These are phyloP conservation scores for Pseudomyrmex concolor DNA, from an alignment of 1,140 invertebrate species.

Conservation along the genomic window DNA sequence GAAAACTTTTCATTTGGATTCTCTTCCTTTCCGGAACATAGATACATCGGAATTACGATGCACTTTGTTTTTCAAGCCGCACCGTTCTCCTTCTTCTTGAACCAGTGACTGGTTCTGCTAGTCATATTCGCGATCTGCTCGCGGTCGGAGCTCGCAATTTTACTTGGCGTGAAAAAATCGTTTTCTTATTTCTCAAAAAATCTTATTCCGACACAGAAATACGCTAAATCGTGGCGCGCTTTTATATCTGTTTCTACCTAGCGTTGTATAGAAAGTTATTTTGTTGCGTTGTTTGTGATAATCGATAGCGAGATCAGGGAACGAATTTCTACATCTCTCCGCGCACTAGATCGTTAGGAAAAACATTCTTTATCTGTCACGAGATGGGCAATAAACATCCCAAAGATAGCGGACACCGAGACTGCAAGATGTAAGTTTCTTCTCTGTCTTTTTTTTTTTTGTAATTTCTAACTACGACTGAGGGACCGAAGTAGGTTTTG, in stretches of 20 bases:
- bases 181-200: not conserved
- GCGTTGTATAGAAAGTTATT: no score
- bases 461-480: not conserved
- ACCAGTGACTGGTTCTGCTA: constrained; percentile 28
- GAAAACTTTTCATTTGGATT: no score
- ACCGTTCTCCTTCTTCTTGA: not conserved
- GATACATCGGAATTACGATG: no score
- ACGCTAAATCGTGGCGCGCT: no score
- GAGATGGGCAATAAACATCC: constrained; percentile 59
- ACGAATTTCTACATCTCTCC: not conserved
- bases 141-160: constrained; percentile 60
- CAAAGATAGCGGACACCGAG: constrained; percentile 28
- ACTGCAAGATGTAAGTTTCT: constrained; percentile 57
- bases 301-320: constrained; percentile 2
- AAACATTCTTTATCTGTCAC: not conserved
- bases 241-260: no score
- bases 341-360: no score
- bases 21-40: no score
- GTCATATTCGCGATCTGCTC: constrained; percentile 62
- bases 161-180: not conserved
- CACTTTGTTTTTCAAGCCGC: no score
- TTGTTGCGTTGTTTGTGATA: not conserved
- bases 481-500: no score
- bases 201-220: not conserved
- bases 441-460: not conserved